Evolutionary conservation across 2,113 vertebrate species (phyloP), one percentile per base, ranked within the genome.

Genomic region (Anoura caudifer): DNA sequence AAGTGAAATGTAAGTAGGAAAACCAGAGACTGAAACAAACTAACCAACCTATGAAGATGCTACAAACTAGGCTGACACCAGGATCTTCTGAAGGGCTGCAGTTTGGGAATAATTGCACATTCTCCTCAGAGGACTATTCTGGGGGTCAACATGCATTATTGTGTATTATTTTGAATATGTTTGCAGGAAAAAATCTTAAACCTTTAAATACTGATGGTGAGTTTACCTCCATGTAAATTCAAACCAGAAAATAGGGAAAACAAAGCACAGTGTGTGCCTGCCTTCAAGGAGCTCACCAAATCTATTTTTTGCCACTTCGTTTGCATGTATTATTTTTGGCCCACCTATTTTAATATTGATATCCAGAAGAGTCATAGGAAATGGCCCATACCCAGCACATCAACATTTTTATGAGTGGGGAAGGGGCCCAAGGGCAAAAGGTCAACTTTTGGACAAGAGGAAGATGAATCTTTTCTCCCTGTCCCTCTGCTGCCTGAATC

Each of bases 401-500:
- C 43, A 59, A 93, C 65, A 91, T 97, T 98, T 98, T 97, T 95
- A 97, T 47, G 67, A 96, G 67, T 87, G 36, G 73, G 73, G 87
- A 97, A 97, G 96, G 87, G 96, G 94, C 69, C 87, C 77, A 82
- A 97, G 98, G 98, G 97, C 98, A 98, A 99, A 98, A 98, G 98
- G 98, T 98, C 97, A 98, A 97, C 95, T 98, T 97, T 98, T 98
- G 98, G 98, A 98, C 98, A 98, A 97, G 97, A 96, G 87, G 97
- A 99, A 98, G 98, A 99, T 98, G 98, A 98, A 99, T 99, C 98
- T 98, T 98, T 98, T 97, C 96, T 98, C 97, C 85, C 94, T 98
- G 98, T 97, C 97, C 98, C 97, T 98, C 98, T 97, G 97, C 98
- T 98, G 98, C 98, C 98, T 98, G 98, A 97, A 98, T 98, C 98